Percentiles rank a stretch among this genome's conserved stretches.
These are phyloP conservation scores for Dicaeum eximium DNA, from an alignment of 2,113 vertebrate species.

Conservation along the genomic window DNA sequence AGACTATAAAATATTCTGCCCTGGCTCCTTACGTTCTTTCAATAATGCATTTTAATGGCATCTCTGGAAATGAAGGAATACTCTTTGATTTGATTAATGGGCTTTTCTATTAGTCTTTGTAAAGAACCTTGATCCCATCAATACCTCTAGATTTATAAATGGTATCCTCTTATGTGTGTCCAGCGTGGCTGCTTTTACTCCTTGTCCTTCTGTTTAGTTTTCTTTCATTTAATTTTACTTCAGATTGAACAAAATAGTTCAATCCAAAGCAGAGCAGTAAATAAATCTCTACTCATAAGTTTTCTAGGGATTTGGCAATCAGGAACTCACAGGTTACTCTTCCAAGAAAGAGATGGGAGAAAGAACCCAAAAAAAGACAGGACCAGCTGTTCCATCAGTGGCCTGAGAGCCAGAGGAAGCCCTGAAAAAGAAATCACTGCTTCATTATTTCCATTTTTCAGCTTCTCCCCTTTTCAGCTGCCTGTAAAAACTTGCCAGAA, in stretches of 20 bases:
- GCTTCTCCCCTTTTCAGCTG: background rate
- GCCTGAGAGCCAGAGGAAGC: background rate
- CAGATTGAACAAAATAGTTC: background rate
- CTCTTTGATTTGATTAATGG: background rate
- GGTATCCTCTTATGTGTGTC: background rate
- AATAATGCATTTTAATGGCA: background rate
- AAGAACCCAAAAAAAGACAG: background rate
- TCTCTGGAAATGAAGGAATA: background rate
- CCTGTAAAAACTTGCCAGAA: background rate
- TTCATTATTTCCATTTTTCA: background rate
- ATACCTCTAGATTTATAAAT: background rate
- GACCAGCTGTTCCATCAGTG: background rate
- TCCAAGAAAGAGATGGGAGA: background rate
- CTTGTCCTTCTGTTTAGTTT: background rate
- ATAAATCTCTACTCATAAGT: background rate
- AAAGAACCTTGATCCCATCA: background rate
- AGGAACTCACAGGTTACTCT: background rate
- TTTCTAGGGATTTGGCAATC: background rate
- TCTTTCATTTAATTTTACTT: background rate
- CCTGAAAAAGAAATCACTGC: background rate
- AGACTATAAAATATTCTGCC: background rate
- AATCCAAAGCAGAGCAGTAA: background rate
- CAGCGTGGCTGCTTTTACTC: background rate
- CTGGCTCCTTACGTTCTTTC: background rate
- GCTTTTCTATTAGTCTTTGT: background rate